These are phyloP conservation scores for Cheilosia vulpina DNA, from an alignment of 2,888 invertebrate species.

Conservation along the genomic window DNA sequence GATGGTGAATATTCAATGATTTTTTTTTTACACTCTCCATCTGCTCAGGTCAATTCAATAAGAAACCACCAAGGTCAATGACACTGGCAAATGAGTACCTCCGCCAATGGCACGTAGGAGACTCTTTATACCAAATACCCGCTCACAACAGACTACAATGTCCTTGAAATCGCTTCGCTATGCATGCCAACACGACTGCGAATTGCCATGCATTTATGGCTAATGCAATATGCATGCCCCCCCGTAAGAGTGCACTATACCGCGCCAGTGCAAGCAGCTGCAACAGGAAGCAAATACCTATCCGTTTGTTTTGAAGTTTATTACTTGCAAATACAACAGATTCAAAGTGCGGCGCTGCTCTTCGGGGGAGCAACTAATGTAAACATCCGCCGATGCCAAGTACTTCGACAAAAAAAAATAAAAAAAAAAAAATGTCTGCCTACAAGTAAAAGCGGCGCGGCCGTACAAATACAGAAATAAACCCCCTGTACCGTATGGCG, in stretches of 20 bases:
- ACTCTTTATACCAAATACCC: not conserved
- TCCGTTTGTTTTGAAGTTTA: conserved; percentile 48
- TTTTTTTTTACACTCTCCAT: no score
- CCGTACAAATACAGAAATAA: conserved; percentile 36
- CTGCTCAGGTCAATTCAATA: not conserved
- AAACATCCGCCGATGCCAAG: conserved; percentile 24
- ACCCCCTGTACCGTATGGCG: not conserved
- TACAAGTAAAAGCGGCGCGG: not conserved
- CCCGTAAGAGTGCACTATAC: conserved; percentile 5
- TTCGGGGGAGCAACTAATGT: conserved; percentile 16
- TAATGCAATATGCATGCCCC: conserved; percentile 51
- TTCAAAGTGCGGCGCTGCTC: conserved; percentile 58
- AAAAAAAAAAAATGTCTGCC: not conserved
- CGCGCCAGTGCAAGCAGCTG: conserved; percentile 13
- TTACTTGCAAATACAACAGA: conserved; percentile 50
- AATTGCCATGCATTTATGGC: not conserved
- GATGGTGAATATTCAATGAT: no score
- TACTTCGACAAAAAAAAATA: not conserved
- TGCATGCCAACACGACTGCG: conserved; percentile 5
- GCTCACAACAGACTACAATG: not conserved
- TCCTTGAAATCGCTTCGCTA: conserved; percentile 26
- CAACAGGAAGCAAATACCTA: conserved; percentile 56
- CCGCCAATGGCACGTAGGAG: no score
- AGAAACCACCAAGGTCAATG: not conserved
- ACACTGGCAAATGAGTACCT: not conserved